Conservation (phyloP, 2,888 invertebrate species). For the Polydesmus complanatus region DNA sequence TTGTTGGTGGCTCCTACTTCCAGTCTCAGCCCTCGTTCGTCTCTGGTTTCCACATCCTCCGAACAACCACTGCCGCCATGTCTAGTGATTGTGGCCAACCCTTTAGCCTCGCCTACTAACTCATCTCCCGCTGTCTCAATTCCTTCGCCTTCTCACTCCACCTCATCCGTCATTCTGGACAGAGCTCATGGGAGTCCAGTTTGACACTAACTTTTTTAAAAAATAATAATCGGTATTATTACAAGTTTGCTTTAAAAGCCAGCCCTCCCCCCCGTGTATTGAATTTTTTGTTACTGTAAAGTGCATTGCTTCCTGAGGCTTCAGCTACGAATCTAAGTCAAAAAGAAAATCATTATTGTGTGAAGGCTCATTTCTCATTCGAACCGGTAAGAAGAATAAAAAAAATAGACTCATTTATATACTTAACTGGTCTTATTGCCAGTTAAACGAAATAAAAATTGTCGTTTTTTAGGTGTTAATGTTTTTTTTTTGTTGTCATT, state of each 20-base stretch:
- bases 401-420: no score
- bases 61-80: background rate
- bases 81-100: background rate
- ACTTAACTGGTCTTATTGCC: no score
- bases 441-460: no score
- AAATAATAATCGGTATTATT: background rate
- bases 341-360: no score
- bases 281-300: background rate
- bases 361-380: no score
- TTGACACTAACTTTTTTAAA: background rate
- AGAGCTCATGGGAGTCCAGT: background rate
- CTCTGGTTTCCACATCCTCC: background rate
- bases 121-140: background rate
- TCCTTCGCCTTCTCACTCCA: background rate
- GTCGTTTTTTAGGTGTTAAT: no score
- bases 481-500: no score
- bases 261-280: no score
- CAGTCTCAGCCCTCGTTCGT: background rate
- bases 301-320: background rate
- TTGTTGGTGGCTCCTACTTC: background rate
- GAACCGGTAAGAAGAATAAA: no score
- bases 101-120: background rate
- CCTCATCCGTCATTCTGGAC: background rate
- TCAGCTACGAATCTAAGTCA: background rate
- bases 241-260: background rate